These are phyloP conservation scores for Zoanthus gigantus DNA, from an alignment of 92 coral and sea anemone species.

Conservation along the genomic window DNA sequence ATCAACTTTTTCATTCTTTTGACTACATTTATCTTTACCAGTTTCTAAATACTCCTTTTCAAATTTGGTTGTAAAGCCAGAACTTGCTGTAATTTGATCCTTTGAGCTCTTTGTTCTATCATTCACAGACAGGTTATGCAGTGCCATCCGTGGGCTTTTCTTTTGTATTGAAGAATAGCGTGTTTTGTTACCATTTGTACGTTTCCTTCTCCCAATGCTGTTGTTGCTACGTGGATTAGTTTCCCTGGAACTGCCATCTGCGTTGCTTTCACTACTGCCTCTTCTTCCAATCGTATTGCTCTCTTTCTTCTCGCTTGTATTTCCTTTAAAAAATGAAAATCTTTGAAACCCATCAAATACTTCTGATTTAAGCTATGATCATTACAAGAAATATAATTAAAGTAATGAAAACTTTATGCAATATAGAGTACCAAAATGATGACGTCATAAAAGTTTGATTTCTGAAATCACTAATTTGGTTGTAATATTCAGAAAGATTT, in stretches of 20 bases:
- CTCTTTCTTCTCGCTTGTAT: not conserved
- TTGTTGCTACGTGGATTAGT: not conserved
- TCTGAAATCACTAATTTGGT: too few species aligned
- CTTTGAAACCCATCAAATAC: not conserved
- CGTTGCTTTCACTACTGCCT: not conserved
- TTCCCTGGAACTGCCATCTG: not conserved
- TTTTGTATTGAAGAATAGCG: not conserved
- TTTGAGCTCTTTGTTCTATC: not conserved
- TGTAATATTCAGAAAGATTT: too few species aligned
- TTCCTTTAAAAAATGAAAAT: not conserved
- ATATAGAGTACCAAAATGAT: too few species aligned
- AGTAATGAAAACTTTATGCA: too few species aligned
- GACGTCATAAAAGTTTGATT: too few species aligned
- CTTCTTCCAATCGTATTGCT: not conserved
- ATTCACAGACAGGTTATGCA: not conserved
- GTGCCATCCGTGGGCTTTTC: not conserved
- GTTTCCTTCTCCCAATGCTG: constrained; percentile 10
- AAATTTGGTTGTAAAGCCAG: not conserved
- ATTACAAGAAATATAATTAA: too few species aligned
- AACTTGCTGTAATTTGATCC: not conserved
- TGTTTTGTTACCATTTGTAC: not conserved
- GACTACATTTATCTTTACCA: not conserved
- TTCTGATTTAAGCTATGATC: too few species aligned
- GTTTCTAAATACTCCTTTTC: not conserved
- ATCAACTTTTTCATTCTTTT: not conserved